Evolutionary conservation across 1,140 invertebrate species (phyloP).

Genomic region (Drosophila nikananu): DNA sequence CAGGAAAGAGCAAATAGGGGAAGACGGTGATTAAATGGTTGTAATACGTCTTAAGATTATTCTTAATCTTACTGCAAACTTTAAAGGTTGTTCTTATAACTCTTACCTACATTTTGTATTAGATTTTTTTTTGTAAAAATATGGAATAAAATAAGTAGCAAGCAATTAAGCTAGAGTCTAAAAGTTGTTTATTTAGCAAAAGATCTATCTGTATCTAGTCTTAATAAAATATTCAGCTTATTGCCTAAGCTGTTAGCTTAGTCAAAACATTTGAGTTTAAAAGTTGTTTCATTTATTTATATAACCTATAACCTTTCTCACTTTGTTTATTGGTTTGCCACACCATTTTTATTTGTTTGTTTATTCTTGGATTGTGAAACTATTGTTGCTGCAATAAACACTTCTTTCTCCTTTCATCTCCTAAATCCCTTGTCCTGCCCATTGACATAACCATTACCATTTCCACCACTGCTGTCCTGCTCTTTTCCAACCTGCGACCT

Average conservation of each 20-base stretch:
- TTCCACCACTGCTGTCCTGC: not conserved
- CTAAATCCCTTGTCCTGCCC: slow-evolving; percentile 16
- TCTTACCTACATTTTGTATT: not conserved
- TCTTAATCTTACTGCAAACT: not conserved
- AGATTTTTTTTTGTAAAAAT: not conserved
- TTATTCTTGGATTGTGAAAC: not conserved
- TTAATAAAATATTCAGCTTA: not conserved
- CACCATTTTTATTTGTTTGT: slow-evolving; percentile 15
- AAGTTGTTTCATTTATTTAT: not conserved
- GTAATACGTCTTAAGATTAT: slow-evolving; percentile 10
- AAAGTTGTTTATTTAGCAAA: not conserved
- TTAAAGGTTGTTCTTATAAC: not conserved
- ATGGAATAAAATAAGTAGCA: not conserved
- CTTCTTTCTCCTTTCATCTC: slow-evolving; percentile 37
- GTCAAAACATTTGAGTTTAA: not conserved
- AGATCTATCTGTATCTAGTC: no score
- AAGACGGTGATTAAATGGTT: not conserved
- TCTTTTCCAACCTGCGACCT: slow-evolving; percentile 19
- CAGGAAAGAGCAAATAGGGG: not conserved
- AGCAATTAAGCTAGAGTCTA: no score
- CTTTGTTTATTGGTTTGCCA: slow-evolving; percentile 7
- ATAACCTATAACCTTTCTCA: not conserved
- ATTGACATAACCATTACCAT: slow-evolving; percentile 41
- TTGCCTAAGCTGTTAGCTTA: not conserved
- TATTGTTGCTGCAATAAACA: slow-evolving; percentile 45